Conservation (phyloP, 30 jellyfish, hydroid and myxozoan genomes). For the Phacellophora camtschatica region DNA sequence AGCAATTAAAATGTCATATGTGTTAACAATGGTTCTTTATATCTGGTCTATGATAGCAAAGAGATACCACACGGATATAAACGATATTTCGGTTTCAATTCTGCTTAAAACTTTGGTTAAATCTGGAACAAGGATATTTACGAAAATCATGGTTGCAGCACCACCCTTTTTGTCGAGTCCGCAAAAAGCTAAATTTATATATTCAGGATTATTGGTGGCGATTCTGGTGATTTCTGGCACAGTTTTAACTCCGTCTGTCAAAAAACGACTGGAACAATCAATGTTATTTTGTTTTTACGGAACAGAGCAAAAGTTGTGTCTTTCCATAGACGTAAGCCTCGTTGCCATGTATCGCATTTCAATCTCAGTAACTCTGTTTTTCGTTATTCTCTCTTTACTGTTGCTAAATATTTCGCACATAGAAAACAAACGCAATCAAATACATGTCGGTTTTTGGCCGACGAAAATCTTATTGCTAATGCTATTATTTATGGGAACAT, state of each 20-base stretch:
- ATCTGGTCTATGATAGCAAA: conserved; percentile 10
- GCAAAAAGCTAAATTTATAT: background rate
- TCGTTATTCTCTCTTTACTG: conserved; percentile 27
- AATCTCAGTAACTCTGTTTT: conserved; percentile 36
- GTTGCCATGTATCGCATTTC: conserved; percentile 64
- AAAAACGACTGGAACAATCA: conserved; percentile 20
- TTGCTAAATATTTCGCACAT: background rate
- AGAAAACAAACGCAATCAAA: conserved; percentile 19
- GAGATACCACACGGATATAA: background rate
- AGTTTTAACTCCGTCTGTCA: conserved; percentile 23
- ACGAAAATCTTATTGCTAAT: conserved; percentile 46
- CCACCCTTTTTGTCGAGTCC: background rate
- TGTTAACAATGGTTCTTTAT: background rate
- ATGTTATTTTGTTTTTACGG: conserved; percentile 53
- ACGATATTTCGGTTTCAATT: background rate
- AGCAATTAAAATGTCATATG: background rate
- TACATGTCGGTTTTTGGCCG: conserved; percentile 91
- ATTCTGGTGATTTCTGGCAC: background rate
- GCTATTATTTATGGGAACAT: conserved; percentile 5
- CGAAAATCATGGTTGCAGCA: conserved; percentile 19
- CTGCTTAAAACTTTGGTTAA: background rate
- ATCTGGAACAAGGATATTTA: background rate
- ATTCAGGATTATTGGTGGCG: conserved; percentile 25
- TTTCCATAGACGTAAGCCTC: conserved; percentile 74
- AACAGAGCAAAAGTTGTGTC: conserved; percentile 52